Evolutionary conservation across 2,888 invertebrate genomes (phyloP).

Genomic region (Drosophila setosimentum): DNA sequence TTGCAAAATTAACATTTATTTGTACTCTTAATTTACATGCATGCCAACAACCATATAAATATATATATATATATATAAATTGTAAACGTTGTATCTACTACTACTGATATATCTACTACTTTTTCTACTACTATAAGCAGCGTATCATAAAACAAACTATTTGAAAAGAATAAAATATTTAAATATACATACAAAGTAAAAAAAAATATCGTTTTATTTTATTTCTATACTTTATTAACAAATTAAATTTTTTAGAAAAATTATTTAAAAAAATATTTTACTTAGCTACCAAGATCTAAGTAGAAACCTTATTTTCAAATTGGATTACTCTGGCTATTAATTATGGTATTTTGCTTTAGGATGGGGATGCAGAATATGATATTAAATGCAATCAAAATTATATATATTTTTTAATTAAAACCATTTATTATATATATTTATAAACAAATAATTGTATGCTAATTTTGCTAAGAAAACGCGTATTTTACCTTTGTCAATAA

Average conservation of each 20-base stretch:
- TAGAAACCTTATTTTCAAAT: background rate
- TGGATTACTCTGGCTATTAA: background rate
- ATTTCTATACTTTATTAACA: background rate
- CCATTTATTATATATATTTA: background rate
- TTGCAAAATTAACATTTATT: constrained; percentile 45
- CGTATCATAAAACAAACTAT: constrained; percentile 40
- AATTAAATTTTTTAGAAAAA: background rate
- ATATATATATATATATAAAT: constrained; percentile 44
- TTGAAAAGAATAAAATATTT: constrained; percentile 46
- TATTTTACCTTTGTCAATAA: background rate
- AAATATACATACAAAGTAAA: constrained; percentile 47
- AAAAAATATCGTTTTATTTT: background rate
- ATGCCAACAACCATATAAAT: constrained; percentile 21
- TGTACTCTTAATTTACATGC: constrained; percentile 59
- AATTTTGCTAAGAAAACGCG: too few relatives aligned
- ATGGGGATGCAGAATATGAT: background rate
- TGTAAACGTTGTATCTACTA: constrained; percentile 56
- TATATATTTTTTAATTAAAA: too few relatives aligned
- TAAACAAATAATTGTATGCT: too few relatives aligned
- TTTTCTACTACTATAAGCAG: constrained; percentile 61
- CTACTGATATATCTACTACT: constrained; percentile 35
- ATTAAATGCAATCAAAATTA: background rate
- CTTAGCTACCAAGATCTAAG: background rate
- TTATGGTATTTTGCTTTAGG: background rate
- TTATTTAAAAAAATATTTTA: background rate